Conservation (phyloP, 2,888 invertebrate species). For the Trichogramma evanescens region DNA sequence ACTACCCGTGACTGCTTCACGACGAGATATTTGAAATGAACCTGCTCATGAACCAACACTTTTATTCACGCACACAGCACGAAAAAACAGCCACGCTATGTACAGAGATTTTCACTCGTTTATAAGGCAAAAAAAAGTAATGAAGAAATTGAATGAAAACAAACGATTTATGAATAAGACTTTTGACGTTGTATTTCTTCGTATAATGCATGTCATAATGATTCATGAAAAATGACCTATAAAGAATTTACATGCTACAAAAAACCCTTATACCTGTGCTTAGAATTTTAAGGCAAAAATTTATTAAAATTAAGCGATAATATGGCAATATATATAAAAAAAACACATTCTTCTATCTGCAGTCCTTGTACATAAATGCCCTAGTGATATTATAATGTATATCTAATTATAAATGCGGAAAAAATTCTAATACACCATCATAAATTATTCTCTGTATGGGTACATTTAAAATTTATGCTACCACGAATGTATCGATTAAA, state of each 20-base stretch:
- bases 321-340: slow-evolving; percentile 38
- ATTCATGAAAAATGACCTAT: background rate
- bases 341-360: slow-evolving; percentile 38
- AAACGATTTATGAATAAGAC: background rate
- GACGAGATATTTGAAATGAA: slow-evolving; percentile 4
- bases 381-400: slow-evolving; percentile 44
- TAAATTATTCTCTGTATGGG: slow-evolving; percentile 42
- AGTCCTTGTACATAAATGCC: slow-evolving; percentile 46
- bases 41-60: slow-evolving; percentile 3
- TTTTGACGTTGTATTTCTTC: background rate
- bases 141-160: background rate
- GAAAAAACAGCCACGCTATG: slow-evolving; percentile 2
- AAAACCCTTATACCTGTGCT: slow-evolving; percentile 14
- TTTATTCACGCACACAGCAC: background rate
- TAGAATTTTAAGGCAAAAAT: slow-evolving; percentile 14
- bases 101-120: slow-evolving; percentile 13
- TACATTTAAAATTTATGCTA: slow-evolving; percentile 40
- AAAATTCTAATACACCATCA: slow-evolving; percentile 12
- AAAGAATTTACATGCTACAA: background rate
- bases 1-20: slow-evolving; percentile 2
- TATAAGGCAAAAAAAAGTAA: background rate
- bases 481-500: slow-evolving; percentile 39
- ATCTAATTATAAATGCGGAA: slow-evolving; percentile 37
- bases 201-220: background rate
- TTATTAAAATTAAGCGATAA: slow-evolving; percentile 30